Evolutionary conservation across 2,797 vertebrate species (phyloP), one percentile per base, ranked within the genome.

Genomic region (Benthosema pterotum): DNA sequence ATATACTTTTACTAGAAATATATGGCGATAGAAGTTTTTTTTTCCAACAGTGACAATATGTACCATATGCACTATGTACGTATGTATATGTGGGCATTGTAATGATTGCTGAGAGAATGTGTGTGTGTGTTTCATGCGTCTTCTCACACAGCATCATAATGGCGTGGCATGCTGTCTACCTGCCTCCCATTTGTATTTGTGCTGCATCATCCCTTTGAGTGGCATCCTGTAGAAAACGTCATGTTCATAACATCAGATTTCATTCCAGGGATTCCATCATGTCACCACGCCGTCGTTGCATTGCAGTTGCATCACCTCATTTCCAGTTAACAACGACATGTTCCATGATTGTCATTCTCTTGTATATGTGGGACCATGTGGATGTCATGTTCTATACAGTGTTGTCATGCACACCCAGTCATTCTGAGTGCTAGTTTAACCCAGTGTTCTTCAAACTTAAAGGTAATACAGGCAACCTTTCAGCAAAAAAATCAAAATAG

Each of bases 311-410:
- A 46, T 60, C 46, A 65, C 25, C 57, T 49, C 57, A 49, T 4
- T 14, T 32, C 22, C 9, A 51, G 25, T 28, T 22, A 45, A 6
- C 42, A 63, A 67, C 11, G 54, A 72, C 51, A 49, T 60, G 64
- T 55, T 64, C 55, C 50, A 25, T 22, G 11, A 52, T 74, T 70
- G 61, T 77, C 77, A 65, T 82, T 66, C 46, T 57, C 65, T 69
- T 66, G 57, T 42, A 47, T 75, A 67, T 32, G 22, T 49, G 54
- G 62, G 80, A 68, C 72, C 79, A 64, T 78, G 42, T 59, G 46
- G 67, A 58, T 68, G 59, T 60, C 11, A 51, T 51, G 16, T 51
- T 38, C n/a, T n/a, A n/a, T 38, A 38, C 32, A 38, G n/a, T n/a
- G n/a, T n/a, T n/a, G n/a, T n/a, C 32, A 38, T 9, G 8, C 28